A percentile compares a stretch with the other conserved stretches of the same genome.
phyloP scores from a whole-genome alignment of 2,797 vertebrate genomes.

The Peromyscus attwateri region DNA sequence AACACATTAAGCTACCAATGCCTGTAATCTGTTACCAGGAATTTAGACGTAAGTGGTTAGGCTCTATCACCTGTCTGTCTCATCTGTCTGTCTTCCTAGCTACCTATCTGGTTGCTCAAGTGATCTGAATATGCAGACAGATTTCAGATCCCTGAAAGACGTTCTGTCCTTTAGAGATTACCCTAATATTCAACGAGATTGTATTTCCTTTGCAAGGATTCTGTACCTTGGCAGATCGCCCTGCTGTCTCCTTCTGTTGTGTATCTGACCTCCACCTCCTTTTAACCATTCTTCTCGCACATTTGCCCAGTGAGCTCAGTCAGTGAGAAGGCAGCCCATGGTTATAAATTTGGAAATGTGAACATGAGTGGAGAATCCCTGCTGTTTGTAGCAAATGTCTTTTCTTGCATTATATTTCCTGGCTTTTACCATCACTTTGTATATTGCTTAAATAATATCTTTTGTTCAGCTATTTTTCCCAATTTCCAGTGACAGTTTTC shows the following conservation, averaged over 20 bases:
- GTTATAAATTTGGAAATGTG: not conserved
- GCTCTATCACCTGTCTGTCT: not conserved
- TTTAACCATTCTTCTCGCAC: not conserved
- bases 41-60: not conserved
- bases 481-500: not conserved
- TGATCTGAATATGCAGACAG: not conserved
- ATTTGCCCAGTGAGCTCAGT: not conserved
- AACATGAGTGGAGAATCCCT: not conserved
- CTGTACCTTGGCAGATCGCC: not conserved
- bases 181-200: not conserved
- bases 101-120: not conserved
- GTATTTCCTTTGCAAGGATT: not conserved
- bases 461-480: not conserved
- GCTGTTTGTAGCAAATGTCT: not conserved
- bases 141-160: not conserved
- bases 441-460: not conserved
- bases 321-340: not conserved
- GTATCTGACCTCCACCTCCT: not conserved
- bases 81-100: not conserved
- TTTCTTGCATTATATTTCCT: not conserved
- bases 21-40: not conserved
- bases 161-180: not conserved
- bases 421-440: not conserved
- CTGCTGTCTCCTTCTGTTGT: not conserved
- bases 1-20: not conserved